phyloP scores from a whole-genome alignment of 2,888 invertebrate genomes.

The Dicyrtoma fusca region DNA sequence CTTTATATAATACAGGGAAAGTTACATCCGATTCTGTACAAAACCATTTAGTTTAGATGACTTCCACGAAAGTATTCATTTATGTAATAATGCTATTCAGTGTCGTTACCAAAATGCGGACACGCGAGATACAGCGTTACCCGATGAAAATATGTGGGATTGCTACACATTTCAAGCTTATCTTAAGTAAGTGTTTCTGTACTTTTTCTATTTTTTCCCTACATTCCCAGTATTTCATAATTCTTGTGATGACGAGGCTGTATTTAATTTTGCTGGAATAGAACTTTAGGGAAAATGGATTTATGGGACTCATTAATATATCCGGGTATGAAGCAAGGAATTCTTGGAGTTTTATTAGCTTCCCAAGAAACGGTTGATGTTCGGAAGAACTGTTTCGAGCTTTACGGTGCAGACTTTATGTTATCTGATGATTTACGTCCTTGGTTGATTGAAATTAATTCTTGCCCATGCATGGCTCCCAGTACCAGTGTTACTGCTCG shows the following conservation, averaged over 20 bases:
- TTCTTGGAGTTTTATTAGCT: conserved; percentile 77
- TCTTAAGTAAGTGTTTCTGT: conserved; percentile 64
- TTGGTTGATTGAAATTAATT: conserved; percentile 92
- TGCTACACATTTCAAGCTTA: conserved; percentile 72
- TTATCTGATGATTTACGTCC: conserved; percentile 80
- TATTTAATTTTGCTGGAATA: background rate
- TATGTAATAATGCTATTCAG: conserved; percentile 93
- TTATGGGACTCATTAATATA: conserved; percentile 64
- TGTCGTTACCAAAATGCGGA: conserved; percentile 69
- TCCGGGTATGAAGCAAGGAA: conserved; percentile 81
- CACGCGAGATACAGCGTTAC: conserved; percentile 66
- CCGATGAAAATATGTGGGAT: conserved; percentile 83
- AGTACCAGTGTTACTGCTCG: conserved; percentile 82
- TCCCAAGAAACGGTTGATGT: conserved; percentile 67
- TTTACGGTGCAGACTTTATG: conserved; percentile 93
- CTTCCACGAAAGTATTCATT: conserved; percentile 88
- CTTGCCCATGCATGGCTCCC: conserved; percentile 81
- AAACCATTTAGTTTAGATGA: conserved; percentile 83
- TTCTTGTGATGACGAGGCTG: background rate
- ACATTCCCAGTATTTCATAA: too few species aligned
- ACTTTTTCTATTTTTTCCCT: background rate
- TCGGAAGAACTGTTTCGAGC: conserved; percentile 78
- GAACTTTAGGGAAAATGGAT: conserved; percentile 40
- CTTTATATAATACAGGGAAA: conserved; percentile 72
- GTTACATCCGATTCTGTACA: conserved; percentile 89